Evolutionary conservation across 2,888 invertebrate genomes (phyloP).

Genomic region (Apamea monoglypha): DNA sequence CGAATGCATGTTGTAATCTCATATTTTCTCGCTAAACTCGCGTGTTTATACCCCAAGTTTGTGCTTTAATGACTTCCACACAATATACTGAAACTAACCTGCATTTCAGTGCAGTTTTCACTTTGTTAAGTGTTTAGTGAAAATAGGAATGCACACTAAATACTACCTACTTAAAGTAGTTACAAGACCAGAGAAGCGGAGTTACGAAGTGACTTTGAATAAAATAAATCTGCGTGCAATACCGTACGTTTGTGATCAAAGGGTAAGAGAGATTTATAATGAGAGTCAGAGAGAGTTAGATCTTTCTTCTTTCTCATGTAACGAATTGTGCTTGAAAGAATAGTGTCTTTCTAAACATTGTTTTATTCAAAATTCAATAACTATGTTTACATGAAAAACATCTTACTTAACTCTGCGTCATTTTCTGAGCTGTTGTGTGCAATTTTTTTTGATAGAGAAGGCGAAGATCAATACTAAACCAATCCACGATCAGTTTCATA

Average conservation of each 20-base stretch:
- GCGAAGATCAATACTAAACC: too few relatives aligned
- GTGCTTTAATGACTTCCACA: slow-evolving; percentile 34
- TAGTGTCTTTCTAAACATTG: too few relatives aligned
- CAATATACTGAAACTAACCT: slow-evolving; percentile 37
- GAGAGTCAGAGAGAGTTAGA: not conserved
- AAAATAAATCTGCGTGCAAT: not conserved
- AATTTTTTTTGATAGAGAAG: too few relatives aligned
- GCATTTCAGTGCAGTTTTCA: slow-evolving; percentile 39
- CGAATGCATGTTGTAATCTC: slow-evolving; percentile 37
- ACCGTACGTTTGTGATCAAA: not conserved
- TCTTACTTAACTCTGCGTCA: too few relatives aligned
- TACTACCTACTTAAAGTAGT: slow-evolving; percentile 4
- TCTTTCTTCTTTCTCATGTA: not conserved
- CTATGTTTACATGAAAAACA: too few relatives aligned
- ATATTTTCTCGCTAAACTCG: slow-evolving; percentile 40
- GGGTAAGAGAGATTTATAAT: not conserved
- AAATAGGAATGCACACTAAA: slow-evolving; percentile 20
- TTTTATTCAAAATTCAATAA: too few relatives aligned
- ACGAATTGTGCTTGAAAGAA: not conserved
- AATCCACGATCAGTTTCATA: too few relatives aligned
- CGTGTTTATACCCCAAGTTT: slow-evolving; percentile 44
- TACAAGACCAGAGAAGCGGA: not conserved
- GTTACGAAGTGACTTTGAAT: slow-evolving; percentile 6
- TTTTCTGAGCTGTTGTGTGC: too few relatives aligned
- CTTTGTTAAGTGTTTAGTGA: slow-evolving; percentile 32